Base-by-base conservation (phyloP, 2,797 vertebrate species). In the Girardinus metallicus region DNA sequence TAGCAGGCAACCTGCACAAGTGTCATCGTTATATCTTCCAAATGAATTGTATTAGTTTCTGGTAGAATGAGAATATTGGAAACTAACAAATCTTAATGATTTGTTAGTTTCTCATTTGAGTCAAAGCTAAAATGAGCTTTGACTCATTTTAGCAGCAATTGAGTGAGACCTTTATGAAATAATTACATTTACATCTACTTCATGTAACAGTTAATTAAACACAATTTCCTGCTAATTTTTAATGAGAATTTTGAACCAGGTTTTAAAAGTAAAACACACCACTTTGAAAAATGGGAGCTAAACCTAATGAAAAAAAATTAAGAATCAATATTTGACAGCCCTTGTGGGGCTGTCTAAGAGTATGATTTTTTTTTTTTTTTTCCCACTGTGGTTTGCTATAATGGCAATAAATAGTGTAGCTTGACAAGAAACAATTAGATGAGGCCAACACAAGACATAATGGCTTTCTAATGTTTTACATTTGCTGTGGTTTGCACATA, bases 261-360 rank as follows among this genome's bases (percentile, higher is more conserved):
- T 72, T 86, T 91, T 86, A 84, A 60, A 79, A 75, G 85, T 79
- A 87, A 55, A 86, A 83, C 88, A 76, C 80, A 11, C 2, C 74
- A 66, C 66, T 73, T 70, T 75, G 77, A 80, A 60, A 83, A 64
- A 74, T n/a, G 83, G 76, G 80, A 85, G 86, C 87, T 71, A 73
- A 85, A 86, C 85, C 88, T 85, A 89, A 92, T 90, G 88, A 93
- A 89, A 88, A 49, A 4, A 11, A 23, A 18, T 47, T 6, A 26
- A 26, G 21, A 89, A 93, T 95, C 92, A 82, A 94, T 94, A 86
- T 84, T 72, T 80, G 73, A 72, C 81, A 93, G 91, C 89, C 87
- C 93, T 93, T 87, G 85, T 47, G 85, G 91, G 80, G 79, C 87
- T 87, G 86, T 85, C 78, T 73, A 76, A 85, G 82, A 80, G 79